phyloP scores from a whole-genome alignment of 2,113 vertebrate species.

The Tupaia tana region DNA sequence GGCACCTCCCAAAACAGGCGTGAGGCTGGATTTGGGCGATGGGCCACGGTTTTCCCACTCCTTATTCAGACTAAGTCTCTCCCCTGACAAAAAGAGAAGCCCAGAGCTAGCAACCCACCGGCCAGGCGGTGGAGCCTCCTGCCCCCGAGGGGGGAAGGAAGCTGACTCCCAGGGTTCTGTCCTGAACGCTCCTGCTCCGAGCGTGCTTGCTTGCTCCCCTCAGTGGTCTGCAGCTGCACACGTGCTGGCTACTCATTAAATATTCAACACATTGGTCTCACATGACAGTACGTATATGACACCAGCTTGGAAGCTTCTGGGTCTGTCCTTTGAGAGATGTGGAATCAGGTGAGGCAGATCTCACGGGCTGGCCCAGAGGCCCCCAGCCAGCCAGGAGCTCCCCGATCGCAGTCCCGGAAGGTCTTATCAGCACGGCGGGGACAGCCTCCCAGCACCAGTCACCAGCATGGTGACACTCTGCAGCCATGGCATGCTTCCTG shows the following conservation, averaged over 20 bases:
- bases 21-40: background rate
- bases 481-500: background rate
- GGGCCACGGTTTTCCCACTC: background rate
- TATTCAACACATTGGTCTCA: slow-evolving; percentile 52
- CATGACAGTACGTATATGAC: slow-evolving; percentile 6
- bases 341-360: background rate
- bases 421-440: background rate
- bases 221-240: background rate
- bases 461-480: background rate
- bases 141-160: background rate
- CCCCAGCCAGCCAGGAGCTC: background rate
- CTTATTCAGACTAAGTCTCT: background rate
- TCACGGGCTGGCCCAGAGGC: background rate
- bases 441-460: background rate
- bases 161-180: background rate
- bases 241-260: slow-evolving; percentile 4
- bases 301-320: slow-evolving; percentile 41
- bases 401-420: background rate
- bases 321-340: slow-evolving; percentile 20
- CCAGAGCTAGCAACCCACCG: background rate
- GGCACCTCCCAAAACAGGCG: background rate
- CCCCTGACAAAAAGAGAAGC: background rate
- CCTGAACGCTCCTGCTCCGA: background rate
- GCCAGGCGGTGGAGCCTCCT: accelerated
- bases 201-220: background rate